Percentiles rank a stretch among this genome's conserved stretches.
phyloP scores from a whole-genome alignment of 2,888 invertebrate genomes.

The Mystacides longicornis region DNA sequence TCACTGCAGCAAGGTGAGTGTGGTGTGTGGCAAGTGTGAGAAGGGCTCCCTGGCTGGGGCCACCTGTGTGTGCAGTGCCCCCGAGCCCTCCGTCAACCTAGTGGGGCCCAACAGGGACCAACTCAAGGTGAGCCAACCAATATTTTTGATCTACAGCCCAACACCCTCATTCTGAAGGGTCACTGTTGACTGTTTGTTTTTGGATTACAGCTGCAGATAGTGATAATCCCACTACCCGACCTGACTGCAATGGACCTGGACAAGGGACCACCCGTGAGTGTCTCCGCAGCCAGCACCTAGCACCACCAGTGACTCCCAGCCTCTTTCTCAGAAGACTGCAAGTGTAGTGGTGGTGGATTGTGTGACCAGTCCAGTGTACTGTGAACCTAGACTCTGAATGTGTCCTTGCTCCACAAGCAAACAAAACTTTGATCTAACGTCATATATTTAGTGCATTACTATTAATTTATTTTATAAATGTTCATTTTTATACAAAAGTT shows the following conservation, averaged over 20 bases:
- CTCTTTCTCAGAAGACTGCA: background rate
- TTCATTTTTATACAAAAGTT: no score
- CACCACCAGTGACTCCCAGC: background rate
- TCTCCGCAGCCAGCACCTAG: background rate
- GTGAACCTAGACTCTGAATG: background rate
- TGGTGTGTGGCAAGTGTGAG: conserved; percentile 34
- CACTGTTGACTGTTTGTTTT: no score
- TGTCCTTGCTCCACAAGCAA: no score
- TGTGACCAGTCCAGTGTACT: no score
- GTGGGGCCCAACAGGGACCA: conserved; percentile 63
- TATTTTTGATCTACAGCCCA: no score
- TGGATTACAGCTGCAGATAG: background rate
- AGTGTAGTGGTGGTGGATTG: no score
- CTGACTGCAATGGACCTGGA: conserved; percentile 44
- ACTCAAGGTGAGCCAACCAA: conserved; percentile 47
- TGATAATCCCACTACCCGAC: conserved; percentile 52
- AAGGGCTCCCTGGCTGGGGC: conserved; percentile 26
- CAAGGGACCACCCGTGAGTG: background rate
- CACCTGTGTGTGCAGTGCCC: conserved; percentile 26
- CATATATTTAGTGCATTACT: no score
- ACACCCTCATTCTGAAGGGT: no score
- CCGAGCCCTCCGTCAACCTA: conserved; percentile 41
- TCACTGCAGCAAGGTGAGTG: conserved; percentile 38
- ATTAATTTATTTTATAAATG: conserved; percentile 11
- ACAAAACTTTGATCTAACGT: no score